Percentiles rank a stretch among this genome's conserved stretches.
Evolutionary conservation across 2,113 vertebrate species (phyloP).

Genomic region (Felis catus): DNA sequence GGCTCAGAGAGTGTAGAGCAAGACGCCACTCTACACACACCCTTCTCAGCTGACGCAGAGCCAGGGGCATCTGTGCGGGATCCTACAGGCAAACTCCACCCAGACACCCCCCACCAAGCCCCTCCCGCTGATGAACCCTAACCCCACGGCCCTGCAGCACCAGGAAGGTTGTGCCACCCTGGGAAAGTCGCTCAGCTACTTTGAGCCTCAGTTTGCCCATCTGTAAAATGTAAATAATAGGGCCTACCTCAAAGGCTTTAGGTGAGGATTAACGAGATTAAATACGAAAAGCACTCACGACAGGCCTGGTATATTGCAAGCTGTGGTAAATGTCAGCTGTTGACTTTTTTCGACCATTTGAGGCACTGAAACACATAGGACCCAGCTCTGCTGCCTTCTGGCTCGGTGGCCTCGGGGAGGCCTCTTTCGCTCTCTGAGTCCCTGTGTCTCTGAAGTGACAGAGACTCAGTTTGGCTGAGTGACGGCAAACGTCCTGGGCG

Average conservation of each 20-base stretch:
- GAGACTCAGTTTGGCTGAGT: neutral
- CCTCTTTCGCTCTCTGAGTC: neutral
- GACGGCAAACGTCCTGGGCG: neutral
- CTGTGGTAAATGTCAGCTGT: neutral
- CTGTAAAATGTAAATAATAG: neutral
- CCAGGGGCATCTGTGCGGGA: rapidly evolving
- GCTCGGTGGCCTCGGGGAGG: neutral
- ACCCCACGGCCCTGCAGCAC: neutral
- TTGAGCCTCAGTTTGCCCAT: neutral
- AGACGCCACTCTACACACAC: neutral
- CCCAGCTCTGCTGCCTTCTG: neutral
- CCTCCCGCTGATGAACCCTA: rapidly evolving
- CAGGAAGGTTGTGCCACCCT: neutral
- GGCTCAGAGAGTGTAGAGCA: neutral
- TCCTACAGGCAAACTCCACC: neutral
- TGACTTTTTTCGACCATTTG: neutral
- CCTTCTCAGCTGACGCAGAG: neutral
- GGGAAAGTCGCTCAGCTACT: neutral
- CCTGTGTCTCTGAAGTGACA: neutral
- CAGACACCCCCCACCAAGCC: rapidly evolving
- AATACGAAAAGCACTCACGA: neutral
- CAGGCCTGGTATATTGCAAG: neutral
- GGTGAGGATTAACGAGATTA: neutral
- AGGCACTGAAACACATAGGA: neutral
- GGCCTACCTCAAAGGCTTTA: neutral